A percentile compares a stretch with the other conserved stretches of the same genome.
Evolutionary conservation across 2,113 vertebrate genomes (phyloP).

Genomic region (Cavia aperea): DNA sequence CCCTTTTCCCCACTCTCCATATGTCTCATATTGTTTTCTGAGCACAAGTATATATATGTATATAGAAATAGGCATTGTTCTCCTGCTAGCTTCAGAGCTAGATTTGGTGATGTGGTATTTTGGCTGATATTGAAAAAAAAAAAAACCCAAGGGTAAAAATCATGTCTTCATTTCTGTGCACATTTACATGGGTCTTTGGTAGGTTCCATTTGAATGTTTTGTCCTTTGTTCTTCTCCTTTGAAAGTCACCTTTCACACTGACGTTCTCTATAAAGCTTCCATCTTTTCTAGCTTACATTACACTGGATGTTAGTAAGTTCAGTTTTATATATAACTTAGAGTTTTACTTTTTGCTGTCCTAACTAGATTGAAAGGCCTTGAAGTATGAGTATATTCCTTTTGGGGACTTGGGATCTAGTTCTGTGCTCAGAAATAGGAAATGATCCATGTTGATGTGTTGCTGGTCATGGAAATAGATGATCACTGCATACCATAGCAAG

Average conservation of each 20-base stretch:
- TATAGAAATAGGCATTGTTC: not conserved
- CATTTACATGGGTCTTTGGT: not conserved
- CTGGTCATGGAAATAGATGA: not conserved
- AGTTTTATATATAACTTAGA: not conserved
- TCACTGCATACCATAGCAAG: not conserved
- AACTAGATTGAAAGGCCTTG: slow-evolving; percentile 13
- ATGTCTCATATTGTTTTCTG: not conserved
- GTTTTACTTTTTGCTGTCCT: not conserved
- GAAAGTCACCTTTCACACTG: not conserved
- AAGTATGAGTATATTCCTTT: not conserved
- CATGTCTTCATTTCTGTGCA: not conserved
- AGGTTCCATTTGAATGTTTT: not conserved
- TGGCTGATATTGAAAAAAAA: not conserved
- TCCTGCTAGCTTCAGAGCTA: not conserved
- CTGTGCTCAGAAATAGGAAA: not conserved
- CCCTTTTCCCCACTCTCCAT: not conserved
- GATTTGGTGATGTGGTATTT: not conserved
- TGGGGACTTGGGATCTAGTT: not conserved
- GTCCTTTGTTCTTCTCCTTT: not conserved
- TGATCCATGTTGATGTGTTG: not conserved
- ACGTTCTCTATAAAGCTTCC: not conserved
- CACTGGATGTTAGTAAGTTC: not conserved
- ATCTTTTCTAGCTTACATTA: slow-evolving; percentile 1
- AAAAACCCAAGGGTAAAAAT: not conserved
- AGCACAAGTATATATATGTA: not conserved